A percentile compares a stretch with the other conserved stretches of the same genome.
Evolutionary conservation across 2,797 vertebrate species (phyloP).

Genomic region (Hydrolagus colliei): DNA sequence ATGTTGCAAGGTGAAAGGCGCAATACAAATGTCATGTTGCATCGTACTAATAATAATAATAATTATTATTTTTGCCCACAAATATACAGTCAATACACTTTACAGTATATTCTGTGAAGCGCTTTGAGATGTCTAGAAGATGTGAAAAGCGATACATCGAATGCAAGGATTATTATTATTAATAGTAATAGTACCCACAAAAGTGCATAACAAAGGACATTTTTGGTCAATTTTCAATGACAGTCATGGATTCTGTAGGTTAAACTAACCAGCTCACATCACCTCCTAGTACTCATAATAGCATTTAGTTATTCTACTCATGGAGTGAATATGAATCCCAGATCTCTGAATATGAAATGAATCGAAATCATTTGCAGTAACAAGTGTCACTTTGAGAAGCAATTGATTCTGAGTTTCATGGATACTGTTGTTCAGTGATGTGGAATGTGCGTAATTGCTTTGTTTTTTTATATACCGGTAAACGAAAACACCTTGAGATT

Average conservation of each 20-base stretch:
- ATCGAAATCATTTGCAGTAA: neutral
- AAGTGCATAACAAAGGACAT: too few relatives aligned
- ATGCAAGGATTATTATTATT: too few relatives aligned
- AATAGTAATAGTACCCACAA: too few relatives aligned
- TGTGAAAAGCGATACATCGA: too few relatives aligned
- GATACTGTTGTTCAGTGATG: neutral
- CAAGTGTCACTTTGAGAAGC: neutral
- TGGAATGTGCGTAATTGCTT: neutral
- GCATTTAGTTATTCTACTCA: neutral
- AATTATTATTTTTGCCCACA: too few relatives aligned
- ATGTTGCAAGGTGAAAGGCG: too few relatives aligned
- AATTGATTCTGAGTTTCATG: neutral
- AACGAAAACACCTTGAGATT: neutral
- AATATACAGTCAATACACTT: too few relatives aligned
- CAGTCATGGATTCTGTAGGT: neutral
- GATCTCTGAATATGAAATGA: neutral
- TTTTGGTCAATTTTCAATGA: too few relatives aligned
- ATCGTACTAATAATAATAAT: too few relatives aligned
- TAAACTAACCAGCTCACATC: neutral
- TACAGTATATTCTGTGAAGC: too few relatives aligned
- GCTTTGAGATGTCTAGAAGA: too few relatives aligned
- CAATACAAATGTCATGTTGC: too few relatives aligned
- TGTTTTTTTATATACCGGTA: neutral
- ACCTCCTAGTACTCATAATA: neutral
- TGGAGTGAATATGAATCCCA: neutral